Conservation (phyloP, 2,888 invertebrate genomes). For the Atherix ibis region DNA sequence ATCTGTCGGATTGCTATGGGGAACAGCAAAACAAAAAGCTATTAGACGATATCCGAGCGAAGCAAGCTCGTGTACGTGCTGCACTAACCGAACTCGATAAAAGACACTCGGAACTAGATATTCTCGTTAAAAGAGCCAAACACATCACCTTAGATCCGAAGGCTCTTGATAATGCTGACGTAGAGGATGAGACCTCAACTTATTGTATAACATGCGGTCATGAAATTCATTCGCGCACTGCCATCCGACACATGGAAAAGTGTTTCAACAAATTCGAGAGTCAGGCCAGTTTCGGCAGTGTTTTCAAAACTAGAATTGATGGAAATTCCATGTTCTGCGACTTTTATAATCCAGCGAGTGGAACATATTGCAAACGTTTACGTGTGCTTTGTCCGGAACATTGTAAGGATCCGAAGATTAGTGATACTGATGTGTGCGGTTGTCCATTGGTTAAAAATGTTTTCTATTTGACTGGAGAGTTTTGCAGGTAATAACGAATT, state of each 20-base stretch:
- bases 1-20: conserved; percentile 67
- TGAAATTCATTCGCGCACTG: conserved; percentile 81
- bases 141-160: conserved; percentile 50
- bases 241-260: conserved; percentile 94
- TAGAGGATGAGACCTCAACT: conserved; percentile 55
- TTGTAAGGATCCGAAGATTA: conserved; percentile 83
- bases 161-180: conserved; percentile 42
- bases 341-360: conserved; percentile 72
- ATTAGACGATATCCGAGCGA: conserved; percentile 58
- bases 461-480: conserved; percentile 70
- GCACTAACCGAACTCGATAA: conserved; percentile 66
- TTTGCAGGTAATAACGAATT: conserved; percentile 60
- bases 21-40: conserved; percentile 63
- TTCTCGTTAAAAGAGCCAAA: conserved; percentile 61
- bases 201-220: conserved; percentile 96
- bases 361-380: conserved; percentile 89
- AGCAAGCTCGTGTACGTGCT: conserved; percentile 61
- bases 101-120: conserved; percentile 62
- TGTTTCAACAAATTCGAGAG: conserved; percentile 97
- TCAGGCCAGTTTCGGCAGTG: conserved; percentile 90
- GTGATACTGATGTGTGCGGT: conserved; percentile 79
- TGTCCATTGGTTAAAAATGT: conserved; percentile 76
- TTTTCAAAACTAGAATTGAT: conserved; percentile 87
- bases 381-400: conserved; percentile 96
- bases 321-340: conserved; percentile 97